A percentile compares a stretch with the other conserved stretches of the same genome.
phyloP scores from a whole-genome alignment of 2,797 vertebrate species.

The Poecilia wingei region DNA sequence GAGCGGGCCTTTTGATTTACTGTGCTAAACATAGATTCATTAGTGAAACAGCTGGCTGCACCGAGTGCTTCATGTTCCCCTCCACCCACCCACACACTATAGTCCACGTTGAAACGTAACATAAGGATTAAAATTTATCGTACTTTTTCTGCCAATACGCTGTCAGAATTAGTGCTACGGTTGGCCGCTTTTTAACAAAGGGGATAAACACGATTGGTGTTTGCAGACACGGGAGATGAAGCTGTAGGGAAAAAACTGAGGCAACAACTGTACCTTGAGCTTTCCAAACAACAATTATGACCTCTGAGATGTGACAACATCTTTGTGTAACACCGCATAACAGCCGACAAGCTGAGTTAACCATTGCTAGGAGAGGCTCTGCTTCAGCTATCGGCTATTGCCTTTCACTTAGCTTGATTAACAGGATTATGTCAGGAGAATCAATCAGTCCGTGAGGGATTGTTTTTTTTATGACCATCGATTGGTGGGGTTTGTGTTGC shows the following conservation, averaged over 20 bases:
- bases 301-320: conserved; percentile 48
- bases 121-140: conserved; percentile 26
- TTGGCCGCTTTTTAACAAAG: conserved; percentile 16
- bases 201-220: conserved; percentile 15
- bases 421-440: conserved; percentile 50
- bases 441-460: conserved; percentile 53
- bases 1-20: conserved; percentile 76
- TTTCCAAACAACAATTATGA: conserved; percentile 54
- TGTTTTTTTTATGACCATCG: conserved; percentile 62
- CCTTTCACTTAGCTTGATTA: conserved; percentile 75
- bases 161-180: conserved; percentile 26
- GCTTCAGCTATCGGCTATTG: conserved; percentile 43
- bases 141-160: conserved; percentile 3
- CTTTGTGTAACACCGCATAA: conserved; percentile 41
- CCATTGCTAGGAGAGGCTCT: conserved; percentile 49
- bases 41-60: conserved; percentile 75
- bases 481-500: conserved; percentile 34
- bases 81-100: conserved; percentile 36
- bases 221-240: neutral
- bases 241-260: neutral
- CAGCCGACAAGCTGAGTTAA: conserved; percentile 49
- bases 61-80: conserved; percentile 44
- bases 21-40: conserved; percentile 79
- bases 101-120: conserved; percentile 41
- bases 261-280: neutral